Conservation (phyloP, 2,888 invertebrate species). For the Volucella zonaria region DNA sequence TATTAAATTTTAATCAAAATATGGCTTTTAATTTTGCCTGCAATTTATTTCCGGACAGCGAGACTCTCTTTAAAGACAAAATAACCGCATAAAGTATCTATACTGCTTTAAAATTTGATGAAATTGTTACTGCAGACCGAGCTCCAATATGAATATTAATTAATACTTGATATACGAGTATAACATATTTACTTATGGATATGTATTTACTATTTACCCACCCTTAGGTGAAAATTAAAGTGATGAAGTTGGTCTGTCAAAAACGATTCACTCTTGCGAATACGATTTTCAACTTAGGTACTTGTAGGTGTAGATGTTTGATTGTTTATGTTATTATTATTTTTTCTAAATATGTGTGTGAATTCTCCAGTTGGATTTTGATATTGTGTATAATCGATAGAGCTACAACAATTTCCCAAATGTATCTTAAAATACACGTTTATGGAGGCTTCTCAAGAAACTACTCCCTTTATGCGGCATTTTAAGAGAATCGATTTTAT, state of each 20-base stretch:
- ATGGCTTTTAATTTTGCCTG: too few species aligned
- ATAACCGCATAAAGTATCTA: too few species aligned
- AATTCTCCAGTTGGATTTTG: not conserved
- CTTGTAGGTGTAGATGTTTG: not conserved
- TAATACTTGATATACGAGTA: too few species aligned
- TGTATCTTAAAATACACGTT: not conserved
- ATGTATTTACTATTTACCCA: too few species aligned
- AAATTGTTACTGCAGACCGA: too few species aligned
- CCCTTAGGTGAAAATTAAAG: not conserved
- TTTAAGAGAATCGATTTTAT: conserved; percentile 29
- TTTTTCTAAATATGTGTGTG: not conserved
- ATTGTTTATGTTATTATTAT: not conserved
- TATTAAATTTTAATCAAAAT: too few species aligned
- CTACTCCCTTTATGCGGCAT: not conserved
- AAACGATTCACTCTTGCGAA: conserved; percentile 33
- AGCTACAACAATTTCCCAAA: conserved; percentile 14
- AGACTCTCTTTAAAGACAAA: too few species aligned
- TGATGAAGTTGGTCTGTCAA: conserved; percentile 15
- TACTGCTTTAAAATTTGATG: too few species aligned
- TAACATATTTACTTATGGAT: too few species aligned
- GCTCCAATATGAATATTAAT: too few species aligned
- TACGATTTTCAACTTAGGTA: not conserved
- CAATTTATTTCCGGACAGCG: too few species aligned
- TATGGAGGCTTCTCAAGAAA: not conserved
- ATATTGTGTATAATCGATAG: conserved; percentile 14